These are phyloP conservation scores for Drosophila borborema DNA, from an alignment of 2,888 invertebrate species.

Conservation along the genomic window DNA sequence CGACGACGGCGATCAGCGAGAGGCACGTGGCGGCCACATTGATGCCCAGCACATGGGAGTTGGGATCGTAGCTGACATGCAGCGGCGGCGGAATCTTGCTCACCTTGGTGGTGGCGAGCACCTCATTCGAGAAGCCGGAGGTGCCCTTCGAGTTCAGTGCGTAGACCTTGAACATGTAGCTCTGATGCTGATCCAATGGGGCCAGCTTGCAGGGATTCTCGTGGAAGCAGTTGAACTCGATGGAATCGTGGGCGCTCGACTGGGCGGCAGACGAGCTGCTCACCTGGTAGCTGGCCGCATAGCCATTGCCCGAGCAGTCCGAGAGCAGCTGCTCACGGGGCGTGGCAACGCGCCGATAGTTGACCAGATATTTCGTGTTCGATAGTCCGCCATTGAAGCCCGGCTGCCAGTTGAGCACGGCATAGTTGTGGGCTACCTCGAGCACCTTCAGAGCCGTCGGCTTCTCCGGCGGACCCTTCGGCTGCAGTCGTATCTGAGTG, in stretches of 20 bases:
- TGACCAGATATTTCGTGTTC: conserved; percentile 94
- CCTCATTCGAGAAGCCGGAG: conserved; percentile 94
- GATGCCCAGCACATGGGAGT: conserved; percentile 90
- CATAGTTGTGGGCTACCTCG: conserved; percentile 91
- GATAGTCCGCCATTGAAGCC: conserved; percentile 95
- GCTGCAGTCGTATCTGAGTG: conserved; percentile 92
- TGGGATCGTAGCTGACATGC: conserved; percentile 93
- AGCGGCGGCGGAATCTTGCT: conserved; percentile 93
- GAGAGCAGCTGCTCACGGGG: conserved; percentile 87
- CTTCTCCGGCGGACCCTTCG: conserved; percentile 94
- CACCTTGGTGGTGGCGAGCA: conserved; percentile 92
- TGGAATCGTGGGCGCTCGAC: conserved; percentile 88
- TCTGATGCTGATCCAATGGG: conserved; percentile 93
- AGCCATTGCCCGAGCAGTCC: conserved; percentile 86
- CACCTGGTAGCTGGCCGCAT: conserved; percentile 43
- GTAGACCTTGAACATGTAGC: conserved; percentile 94
- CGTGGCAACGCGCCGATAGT: conserved; percentile 89
- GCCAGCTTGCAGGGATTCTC: conserved; percentile 95
- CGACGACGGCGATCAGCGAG: conserved; percentile 91
- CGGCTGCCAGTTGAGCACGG: conserved; percentile 93
- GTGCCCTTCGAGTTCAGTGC: conserved; percentile 94
- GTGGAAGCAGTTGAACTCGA: conserved; percentile 93
- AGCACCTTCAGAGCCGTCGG: conserved; percentile 90
- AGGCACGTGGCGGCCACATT: conserved; percentile 92
- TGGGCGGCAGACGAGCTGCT: conserved; percentile 36